Evolutionary conservation across 2,113 vertebrate genomes (phyloP).

Genomic region (Oostethus manadensis): DNA sequence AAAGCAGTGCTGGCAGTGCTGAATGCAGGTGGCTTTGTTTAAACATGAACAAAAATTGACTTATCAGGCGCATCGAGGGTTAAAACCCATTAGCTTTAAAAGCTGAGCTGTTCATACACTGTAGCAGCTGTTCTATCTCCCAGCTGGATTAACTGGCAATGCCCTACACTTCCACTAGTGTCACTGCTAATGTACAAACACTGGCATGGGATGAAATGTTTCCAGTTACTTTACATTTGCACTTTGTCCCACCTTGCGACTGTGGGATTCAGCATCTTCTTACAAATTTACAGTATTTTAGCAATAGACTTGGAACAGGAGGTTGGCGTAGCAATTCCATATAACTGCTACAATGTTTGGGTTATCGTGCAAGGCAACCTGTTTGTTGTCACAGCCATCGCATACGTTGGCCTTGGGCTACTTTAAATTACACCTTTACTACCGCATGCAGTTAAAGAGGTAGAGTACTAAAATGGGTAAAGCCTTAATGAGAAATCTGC

Average conservation of each 20-base stretch:
- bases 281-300: constrained; percentile 16
- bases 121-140: constrained; percentile 3
- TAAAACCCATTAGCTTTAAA: neutral
- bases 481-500: constrained; percentile 33
- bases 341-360: too few species aligned
- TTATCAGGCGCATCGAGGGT: neutral
- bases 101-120: neutral
- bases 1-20: neutral
- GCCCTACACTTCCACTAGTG: constrained; percentile 11
- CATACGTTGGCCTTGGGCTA: constrained; percentile 28
- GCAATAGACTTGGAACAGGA: constrained; percentile 7
- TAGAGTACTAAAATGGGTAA: constrained; percentile 32
- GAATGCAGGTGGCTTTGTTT: neutral
- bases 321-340: constrained; percentile 27
- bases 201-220: constrained; percentile 21
- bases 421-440: constrained; percentile 32
- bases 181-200: constrained; percentile 25
- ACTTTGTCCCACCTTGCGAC: constrained; percentile 30
- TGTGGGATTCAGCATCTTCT: constrained; percentile 28
- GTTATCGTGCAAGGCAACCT: constrained; percentile 8
- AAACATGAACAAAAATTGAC: neutral
- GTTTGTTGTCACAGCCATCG: constrained; percentile 29
- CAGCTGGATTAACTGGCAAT: constrained; percentile 10
- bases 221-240: constrained; percentile 19
- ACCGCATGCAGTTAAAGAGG: constrained; percentile 22